Base-by-base conservation (phyloP, 2,888 invertebrate species). In the Cataglyphis rosenhaueri region DNA sequence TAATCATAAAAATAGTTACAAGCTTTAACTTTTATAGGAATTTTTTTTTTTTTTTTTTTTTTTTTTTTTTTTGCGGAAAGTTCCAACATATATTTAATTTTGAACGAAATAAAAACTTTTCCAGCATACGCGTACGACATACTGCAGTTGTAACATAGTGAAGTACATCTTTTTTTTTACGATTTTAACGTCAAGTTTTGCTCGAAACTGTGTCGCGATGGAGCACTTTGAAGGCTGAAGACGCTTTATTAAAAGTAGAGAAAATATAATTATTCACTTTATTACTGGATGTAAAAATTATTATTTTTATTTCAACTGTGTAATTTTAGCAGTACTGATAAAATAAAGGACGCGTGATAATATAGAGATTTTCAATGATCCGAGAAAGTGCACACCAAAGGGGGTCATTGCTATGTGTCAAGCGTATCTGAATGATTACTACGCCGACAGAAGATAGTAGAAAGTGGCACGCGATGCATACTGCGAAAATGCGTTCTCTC, bases 391-490 rank as follows among this genome's bases (percentile, higher is more conserved):
- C 59, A 66, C 29, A 12, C 9, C 8, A 70, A 86, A 85, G 55
- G 41, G 78, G 85, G 81, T 82, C 87, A 84, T 87, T 81, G 89
- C 82, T 89, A 87, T 87, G 89, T 89, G 88, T 89, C 84, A 75
- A 75, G 44, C 65, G n/a, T 52, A 76, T 59, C 79, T 88, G 89
- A 89, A 84, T 84, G 88, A 88, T 88, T 81, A 79, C 81, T 74
- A 79, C 35, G 71, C 10, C 59, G 59, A 9, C 59, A 44, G 52
- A 52, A 44, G 59, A 71, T 75, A 82, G 85, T 76, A 74, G 76
- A 71, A 73, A 38, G 76, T 75, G 65, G 82, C 83, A 81, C 73
- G 62, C 79, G 70, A 76, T 75, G 74, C 70, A 68, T 61, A 29
- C 38, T 25, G 81, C 12, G 57, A 21, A 81, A 38, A 55, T 75